Evolutionary conservation across 1,140 invertebrate genomes (phyloP), one percentile per base, ranked within the genome.

Genomic region (Macrosteles quadrilineatus): DNA sequence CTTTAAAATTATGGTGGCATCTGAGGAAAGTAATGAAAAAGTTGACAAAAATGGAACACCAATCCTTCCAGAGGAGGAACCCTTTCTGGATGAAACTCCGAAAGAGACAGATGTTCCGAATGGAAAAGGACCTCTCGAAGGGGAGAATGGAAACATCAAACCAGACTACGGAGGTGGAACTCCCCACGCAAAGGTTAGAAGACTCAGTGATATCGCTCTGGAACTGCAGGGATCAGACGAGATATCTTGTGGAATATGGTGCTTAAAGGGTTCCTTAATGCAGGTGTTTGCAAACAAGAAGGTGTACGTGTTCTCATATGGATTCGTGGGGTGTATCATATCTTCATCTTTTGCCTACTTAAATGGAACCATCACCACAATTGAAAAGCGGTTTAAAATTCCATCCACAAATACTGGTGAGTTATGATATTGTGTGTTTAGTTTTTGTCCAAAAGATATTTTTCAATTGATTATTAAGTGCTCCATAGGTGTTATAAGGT

Each of bases 351-450:
- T 88, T 75, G 86, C 90, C 1, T 93, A 93, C 75, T 90, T 90
- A 69, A 89, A 89, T 74, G 89, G 89, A 12, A 90, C 88, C 4
- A 87, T 92, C 47, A 90, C 90, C 31, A 93, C 91, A 0, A 82
- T 93, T 30, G 91, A 93, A 77, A 92, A 92, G 75, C 83, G 90
- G 72, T 93, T 91, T 76, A 91, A 90, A 75, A 91, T 92, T 75
- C 88, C 89, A 0, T 91, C 89, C 9, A 86, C 87, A 77, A 89
- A 87, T 31, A 90, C 88, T 57, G 91, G 88, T 87, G n/a, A n/a
- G n/a, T n/a, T n/a, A n/a, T n/a, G n/a, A n/a, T n/a, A n/a, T n/a
- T n/a, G n/a, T n/a, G n/a, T n/a, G n/a, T n/a, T n/a, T n/a, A n/a
- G n/a, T n/a, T n/a, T n/a, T n/a, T n/a, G n/a, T n/a, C n/a, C n/a